Base-by-base conservation (phyloP, 1,140 invertebrate species). In the Pseudomyrmex sp. region DNA sequence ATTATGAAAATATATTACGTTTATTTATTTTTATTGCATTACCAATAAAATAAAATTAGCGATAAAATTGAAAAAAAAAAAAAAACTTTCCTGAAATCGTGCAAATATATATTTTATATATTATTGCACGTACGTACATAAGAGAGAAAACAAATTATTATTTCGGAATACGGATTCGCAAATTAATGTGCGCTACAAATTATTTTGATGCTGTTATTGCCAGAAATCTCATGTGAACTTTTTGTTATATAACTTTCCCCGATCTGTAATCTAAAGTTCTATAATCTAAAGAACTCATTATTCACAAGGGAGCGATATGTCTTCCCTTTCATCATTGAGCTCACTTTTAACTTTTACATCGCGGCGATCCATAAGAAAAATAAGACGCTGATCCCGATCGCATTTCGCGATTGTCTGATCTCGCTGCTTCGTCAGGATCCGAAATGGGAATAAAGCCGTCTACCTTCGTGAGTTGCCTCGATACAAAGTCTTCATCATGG, bases 221-320 rank as follows among this genome's bases (percentile, higher is more conserved):
- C 7, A 44, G 52, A 50, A 79, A 79, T 79, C 20, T 68, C 63
- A 69, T 46, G 7, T 9, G 35, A 35, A 69, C 56, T 13, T 35
- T 1, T 7, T 35, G 7, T 23, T 44, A n/a, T 50, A 23, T 44
- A 35, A 58, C 46, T 46, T 46, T 58, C 0, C 26, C 12, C 44
- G 20, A 8, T 20, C 10, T 35, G 15, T 46, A 50, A 48, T 70
- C 44, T 58, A 13, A 48, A 26, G 54, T 59, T 48, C 35, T 35
- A 35, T 35, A 35, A 35, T 35, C 35, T 35, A 69, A 65, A 70
- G 65, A 79, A 84, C 82, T 88, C 86, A 83, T 88, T 88, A 87
- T 84, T 84, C 85, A 58, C 80, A 18, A 62, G 86, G 73, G 86
- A 87, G 82, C 80, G 85, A 88, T 88, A 80, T 62, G 70, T 88